A percentile compares a stretch with the other conserved stretches of the same genome.
These are phyloP conservation scores for Mya arenaria DNA, from an alignment of 1,140 invertebrate genomes.

Conservation along the genomic window DNA sequence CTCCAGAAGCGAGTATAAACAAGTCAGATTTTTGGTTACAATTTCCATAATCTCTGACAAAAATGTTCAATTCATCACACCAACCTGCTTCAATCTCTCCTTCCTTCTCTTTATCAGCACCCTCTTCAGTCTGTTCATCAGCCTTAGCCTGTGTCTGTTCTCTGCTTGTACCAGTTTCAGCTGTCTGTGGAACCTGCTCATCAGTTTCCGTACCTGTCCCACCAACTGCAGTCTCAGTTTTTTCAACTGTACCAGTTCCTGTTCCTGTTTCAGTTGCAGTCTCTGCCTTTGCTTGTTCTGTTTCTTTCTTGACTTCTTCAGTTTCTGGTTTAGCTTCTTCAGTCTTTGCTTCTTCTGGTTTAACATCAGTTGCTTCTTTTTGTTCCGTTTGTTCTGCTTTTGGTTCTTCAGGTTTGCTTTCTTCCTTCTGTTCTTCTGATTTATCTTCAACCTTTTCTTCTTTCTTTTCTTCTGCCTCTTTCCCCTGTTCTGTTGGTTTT, in stretches of 20 bases:
- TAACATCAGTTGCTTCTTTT: not conserved
- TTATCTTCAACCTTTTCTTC: not conserved
- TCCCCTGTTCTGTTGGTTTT: not conserved
- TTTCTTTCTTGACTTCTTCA: slow-evolving; percentile 1
- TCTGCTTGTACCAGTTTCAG: not conserved
- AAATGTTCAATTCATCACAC: not conserved
- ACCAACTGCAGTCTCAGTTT: slow-evolving; percentile 4
- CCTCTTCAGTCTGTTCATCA: not conserved
- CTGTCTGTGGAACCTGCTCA: not conserved
- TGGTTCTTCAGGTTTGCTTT: too few species aligned
- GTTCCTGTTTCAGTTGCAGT: not conserved
- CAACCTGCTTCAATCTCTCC: slow-evolving; percentile 46
- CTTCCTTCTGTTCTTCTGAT: slow-evolving; percentile 12
- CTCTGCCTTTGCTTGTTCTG: not conserved
- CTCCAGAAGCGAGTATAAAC: too few species aligned
- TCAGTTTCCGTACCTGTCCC: not conserved
- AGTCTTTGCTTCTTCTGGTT: not conserved
- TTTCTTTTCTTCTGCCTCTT: not conserved
- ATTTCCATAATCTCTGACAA: too few species aligned
- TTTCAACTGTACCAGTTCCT: not conserved
- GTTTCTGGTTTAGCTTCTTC: not conserved
- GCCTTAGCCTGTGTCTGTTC: not conserved
- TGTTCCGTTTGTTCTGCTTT: too few species aligned
- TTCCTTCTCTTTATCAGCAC: slow-evolving; percentile 38
- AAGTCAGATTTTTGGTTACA: too few species aligned